Conservation (phyloP, 2,113 vertebrate species). For the Gorsachius goisagi region DNA sequence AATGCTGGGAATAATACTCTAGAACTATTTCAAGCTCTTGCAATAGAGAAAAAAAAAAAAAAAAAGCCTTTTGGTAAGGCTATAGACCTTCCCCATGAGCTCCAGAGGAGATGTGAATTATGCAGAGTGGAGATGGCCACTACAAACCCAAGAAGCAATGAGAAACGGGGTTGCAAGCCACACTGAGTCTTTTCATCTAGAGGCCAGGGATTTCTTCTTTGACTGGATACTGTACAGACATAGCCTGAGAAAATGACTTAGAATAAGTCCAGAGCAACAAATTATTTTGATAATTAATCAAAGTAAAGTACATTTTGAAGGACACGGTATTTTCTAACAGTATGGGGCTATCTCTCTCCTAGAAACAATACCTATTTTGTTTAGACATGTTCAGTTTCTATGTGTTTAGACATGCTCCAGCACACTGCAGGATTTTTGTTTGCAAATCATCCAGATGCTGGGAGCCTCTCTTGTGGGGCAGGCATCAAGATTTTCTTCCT, state of each 20-base stretch:
- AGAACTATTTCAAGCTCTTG: not conserved
- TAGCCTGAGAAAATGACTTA: not conserved
- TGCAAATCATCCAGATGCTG: not conserved
- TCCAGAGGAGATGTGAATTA: not conserved
- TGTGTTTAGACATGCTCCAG: not conserved
- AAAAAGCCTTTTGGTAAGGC: not conserved
- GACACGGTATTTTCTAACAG: not conserved
- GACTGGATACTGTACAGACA: not conserved
- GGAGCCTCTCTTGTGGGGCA: not conserved
- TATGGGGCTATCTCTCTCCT: not conserved
- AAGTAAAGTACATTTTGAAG: not conserved
- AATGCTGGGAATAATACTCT: not conserved
- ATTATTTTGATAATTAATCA: not conserved
- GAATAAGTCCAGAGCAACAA: accelerated
- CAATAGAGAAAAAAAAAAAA: not conserved
- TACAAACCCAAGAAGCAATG: not conserved
- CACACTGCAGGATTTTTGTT: not conserved
- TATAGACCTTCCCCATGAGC: not conserved
- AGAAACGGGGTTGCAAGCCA: not conserved
- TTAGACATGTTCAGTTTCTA: not conserved
- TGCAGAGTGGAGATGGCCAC: not conserved
- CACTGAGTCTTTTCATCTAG: not conserved
- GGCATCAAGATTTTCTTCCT: not conserved
- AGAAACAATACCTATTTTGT: not conserved
- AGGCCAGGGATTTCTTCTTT: not conserved